Conservation (phyloP, 2,797 vertebrate species). For the Centropyge bicolor region DNA sequence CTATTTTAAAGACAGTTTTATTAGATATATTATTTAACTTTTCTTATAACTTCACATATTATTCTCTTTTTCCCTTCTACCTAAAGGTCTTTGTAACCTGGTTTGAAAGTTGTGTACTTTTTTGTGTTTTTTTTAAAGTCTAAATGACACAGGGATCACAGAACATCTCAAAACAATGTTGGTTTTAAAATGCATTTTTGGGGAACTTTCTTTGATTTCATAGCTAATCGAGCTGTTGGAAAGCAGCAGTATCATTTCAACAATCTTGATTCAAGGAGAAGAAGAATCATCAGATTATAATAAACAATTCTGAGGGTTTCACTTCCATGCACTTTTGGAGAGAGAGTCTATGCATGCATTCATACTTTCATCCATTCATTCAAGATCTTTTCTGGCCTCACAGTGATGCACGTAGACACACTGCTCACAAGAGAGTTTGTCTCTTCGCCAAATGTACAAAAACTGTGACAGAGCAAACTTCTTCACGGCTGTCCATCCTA, state of each 20-base stretch:
- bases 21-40: too few species aligned
- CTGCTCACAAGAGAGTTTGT: neutral
- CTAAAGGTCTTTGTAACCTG: too few species aligned
- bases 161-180: neutral
- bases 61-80: too few species aligned
- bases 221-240: neutral
- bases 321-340: neutral
- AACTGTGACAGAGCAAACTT: constrained; percentile 24
- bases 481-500: constrained; percentile 2
- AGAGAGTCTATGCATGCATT: neutral
- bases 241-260: neutral
- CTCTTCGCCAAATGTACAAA: constrained; percentile 1
- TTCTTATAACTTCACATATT: too few species aligned
- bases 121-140: too few species aligned
- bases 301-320: neutral
- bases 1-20: too few species aligned
- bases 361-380: constrained; percentile 2
- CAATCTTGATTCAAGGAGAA: neutral
- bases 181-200: constrained; percentile 1
- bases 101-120: too few species aligned
- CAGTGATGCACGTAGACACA: neutral
- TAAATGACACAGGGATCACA: too few species aligned
- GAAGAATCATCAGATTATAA: neutral
- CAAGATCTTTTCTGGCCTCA: neutral
- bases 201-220: neutral